phyloP scores from a whole-genome alignment of 2,113 vertebrate genomes.

The Etheostoma spectabile region DNA sequence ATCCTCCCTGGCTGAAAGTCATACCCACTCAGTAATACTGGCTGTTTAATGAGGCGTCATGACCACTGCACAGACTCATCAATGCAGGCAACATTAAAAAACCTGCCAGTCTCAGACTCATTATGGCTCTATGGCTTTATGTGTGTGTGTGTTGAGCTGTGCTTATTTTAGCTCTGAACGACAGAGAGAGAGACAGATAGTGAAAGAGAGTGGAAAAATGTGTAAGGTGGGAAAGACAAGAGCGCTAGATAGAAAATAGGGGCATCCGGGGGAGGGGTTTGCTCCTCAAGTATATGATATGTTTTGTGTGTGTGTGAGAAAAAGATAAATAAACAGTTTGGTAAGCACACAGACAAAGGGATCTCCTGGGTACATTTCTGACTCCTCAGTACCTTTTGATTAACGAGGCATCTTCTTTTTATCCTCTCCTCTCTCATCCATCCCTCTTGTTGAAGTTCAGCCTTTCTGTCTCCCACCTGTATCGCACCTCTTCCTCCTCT shows the following conservation, averaged over 20 bases:
- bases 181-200: slow-evolving; percentile 22
- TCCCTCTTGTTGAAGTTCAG: slow-evolving; percentile 1
- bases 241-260: slow-evolving; percentile 38
- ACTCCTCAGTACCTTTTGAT: slow-evolving; percentile 20
- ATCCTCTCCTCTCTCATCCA: neutral
- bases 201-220: neutral
- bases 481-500: slow-evolving; percentile 23
- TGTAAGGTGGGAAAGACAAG: slow-evolving; percentile 20
- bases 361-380: slow-evolving; percentile 36
- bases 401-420: slow-evolving; percentile 16
- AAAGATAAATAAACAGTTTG: slow-evolving; percentile 22
- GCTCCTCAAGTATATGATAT: slow-evolving; percentile 3
- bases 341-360: slow-evolving; percentile 31
- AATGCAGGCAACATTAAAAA: slow-evolving; percentile 46
- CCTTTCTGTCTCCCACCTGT: slow-evolving; percentile 24
- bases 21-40: slow-evolving; percentile 38
- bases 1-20: slow-evolving; percentile 25
- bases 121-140: neutral
- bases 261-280: slow-evolving; percentile 34
- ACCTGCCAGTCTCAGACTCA: slow-evolving; percentile 22
- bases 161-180: slow-evolving; percentile 61
- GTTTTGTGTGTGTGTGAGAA: slow-evolving; percentile 7
- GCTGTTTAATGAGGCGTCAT: slow-evolving; percentile 59
- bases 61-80: slow-evolving; percentile 37
- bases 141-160: slow-evolving; percentile 23